Conservation (phyloP, 2,113 vertebrate genomes). For the Macheiramphus alcinus region DNA sequence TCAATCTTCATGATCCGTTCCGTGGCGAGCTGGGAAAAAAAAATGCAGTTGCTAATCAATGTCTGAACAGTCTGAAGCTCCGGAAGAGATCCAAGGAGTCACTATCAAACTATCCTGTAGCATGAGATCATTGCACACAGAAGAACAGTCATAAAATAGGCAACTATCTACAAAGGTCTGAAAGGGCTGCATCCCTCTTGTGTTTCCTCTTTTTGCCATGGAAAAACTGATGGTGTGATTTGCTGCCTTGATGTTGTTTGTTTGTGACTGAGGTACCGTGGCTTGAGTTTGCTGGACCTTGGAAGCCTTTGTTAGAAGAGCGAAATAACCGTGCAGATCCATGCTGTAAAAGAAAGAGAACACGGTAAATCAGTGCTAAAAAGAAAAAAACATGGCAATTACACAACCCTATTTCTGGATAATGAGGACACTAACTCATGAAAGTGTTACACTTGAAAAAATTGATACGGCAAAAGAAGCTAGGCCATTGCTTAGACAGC, state of each 20-base stretch:
- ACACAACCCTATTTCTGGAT: not conserved
- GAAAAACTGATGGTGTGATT: constrained; percentile 86
- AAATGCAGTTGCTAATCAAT: constrained; percentile 77
- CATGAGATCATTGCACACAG: constrained; percentile 74
- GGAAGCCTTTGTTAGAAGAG: constrained; percentile 84
- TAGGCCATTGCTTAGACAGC: not conserved
- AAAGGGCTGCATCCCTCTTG: constrained; percentile 85
- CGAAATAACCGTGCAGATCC: constrained; percentile 83
- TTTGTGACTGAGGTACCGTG: constrained; percentile 77
- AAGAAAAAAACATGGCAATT: accelerated
- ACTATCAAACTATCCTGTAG: constrained; percentile 73
- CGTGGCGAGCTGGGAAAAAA: constrained; percentile 81
- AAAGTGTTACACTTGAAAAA: not conserved
- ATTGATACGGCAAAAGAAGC: not conserved
- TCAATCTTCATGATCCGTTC: constrained; percentile 81
- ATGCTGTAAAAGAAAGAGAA: constrained; percentile 54
- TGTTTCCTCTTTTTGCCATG: constrained; percentile 97
- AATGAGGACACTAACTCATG: accelerated
- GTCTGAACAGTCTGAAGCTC: constrained; percentile 77
- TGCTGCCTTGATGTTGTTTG: constrained; percentile 87
- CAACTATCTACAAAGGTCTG: constrained; percentile 94
- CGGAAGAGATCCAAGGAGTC: constrained; percentile 69
- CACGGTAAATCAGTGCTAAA: accelerated
- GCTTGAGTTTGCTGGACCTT: constrained; percentile 83
- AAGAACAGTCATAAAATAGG: constrained; percentile 69